Evolutionary conservation across 37 sponge, comb jelly and placozoan species (phyloP).

Genomic region (Chondrilla cf. caribensis): DNA sequence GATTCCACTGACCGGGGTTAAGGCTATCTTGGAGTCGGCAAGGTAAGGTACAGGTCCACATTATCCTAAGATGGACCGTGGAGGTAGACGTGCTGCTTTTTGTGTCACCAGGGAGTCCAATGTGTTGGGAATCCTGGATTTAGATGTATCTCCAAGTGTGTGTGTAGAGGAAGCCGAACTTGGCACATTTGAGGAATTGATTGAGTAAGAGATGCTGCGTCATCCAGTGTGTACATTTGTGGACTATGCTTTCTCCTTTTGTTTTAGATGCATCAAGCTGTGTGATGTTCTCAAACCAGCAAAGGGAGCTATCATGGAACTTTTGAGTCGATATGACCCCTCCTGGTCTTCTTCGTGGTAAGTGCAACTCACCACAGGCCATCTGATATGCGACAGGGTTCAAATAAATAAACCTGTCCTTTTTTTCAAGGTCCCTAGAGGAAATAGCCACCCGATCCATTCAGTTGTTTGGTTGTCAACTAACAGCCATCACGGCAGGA

Average conservation of each 20-base stretch:
- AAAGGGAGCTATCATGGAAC: constrained; percentile 63
- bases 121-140: constrained; percentile 65
- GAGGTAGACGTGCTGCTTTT: background rate
- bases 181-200: constrained; percentile 69
- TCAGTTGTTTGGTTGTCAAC: constrained; percentile 62
- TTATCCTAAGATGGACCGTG: background rate
- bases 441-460: constrained; percentile 3
- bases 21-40: constrained; percentile 66
- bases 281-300: constrained; percentile 82
- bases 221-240: background rate
- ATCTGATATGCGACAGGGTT: background rate
- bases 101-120: constrained; percentile 35
- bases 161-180: constrained; percentile 73
- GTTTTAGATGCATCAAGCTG: constrained; percentile 31
- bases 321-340: constrained; percentile 18
- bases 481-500: constrained; percentile 84
- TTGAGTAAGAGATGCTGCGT: constrained; percentile 32
- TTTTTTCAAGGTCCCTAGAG: background rate
- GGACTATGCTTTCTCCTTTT: background rate
- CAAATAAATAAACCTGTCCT: too few species aligned
- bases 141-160: constrained; percentile 82
- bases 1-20: constrained; percentile 84
- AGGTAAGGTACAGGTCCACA: constrained; percentile 34
- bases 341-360: background rate
- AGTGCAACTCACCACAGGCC: too few species aligned